Evolutionary conservation across 2,797 vertebrate species (phyloP), one percentile per base, ranked within the genome.

Genomic region (Hephaestus fuliginosus): DNA sequence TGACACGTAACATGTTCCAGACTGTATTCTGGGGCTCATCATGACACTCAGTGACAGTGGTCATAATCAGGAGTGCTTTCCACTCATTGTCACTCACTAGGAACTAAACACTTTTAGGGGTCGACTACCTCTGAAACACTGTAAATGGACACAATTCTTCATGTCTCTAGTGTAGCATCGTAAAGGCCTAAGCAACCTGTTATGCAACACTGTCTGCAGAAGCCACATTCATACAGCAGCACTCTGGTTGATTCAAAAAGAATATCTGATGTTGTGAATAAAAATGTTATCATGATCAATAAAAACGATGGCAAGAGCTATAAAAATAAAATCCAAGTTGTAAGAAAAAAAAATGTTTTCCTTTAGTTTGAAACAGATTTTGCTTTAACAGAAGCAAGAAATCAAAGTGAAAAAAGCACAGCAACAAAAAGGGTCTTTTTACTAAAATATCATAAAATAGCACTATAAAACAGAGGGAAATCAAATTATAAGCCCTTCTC

Each of bases 361-460:
- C 41, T 74, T 62, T 41, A 8, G 25, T 17, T 2, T 66, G 9
- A 61, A 56, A 56, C 17, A 41, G 13, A 39, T 1, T 17, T 46
- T 46, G 18, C 18, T 22, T 55, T 22, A 48, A 30, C 12, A 43
- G 39, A 36, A 65, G 11, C 11, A 30, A 39, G 41, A 28, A 64
- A 72, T 66, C 5, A 43, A 43, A 5, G 8, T 11, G 0, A 13
- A 14, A 60, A 58, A 39, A 10, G 1, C 41, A 43, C 22, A 49
- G 58, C 43, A 39, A 36, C 49, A 61, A 49, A 33, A 48, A 33
- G 22, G 2, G 5, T 6, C 17, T 30, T 33, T 41, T 63, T n/a
- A 44, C 51, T 76, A 25, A 46, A 64, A 46, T 41, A 48, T 60
- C 48, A 55, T 33, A 20, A 76, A 55, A 69, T 2, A 2, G 15